These are phyloP conservation scores for Pogonognathellus flavescens DNA, from an alignment of 1,140 invertebrate genomes.

Conservation along the genomic window DNA sequence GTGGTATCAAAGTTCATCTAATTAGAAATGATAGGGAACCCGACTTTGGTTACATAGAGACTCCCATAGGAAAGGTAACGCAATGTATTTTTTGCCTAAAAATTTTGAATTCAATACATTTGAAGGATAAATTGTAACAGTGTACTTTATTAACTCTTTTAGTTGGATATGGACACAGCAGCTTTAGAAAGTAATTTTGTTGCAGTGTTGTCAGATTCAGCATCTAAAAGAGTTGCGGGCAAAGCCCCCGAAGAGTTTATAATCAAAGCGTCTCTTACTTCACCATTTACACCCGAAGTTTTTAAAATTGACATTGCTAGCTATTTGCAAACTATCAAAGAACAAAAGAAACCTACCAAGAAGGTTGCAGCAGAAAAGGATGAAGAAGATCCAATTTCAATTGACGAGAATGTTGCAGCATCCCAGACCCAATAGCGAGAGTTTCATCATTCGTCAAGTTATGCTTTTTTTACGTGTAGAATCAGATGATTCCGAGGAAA, in stretches of 20 bases:
- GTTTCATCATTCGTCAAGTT: neutral
- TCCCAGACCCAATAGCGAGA: neutral
- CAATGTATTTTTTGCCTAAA: neutral
- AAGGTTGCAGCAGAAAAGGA: neutral
- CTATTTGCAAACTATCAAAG: constrained; percentile 68
- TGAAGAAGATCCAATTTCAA: neutral
- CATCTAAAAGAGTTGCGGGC: constrained; percentile 75
- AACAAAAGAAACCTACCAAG: neutral
- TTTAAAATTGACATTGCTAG: constrained; percentile 78
- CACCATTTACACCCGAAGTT: constrained; percentile 75
- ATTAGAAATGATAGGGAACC: constrained; percentile 77
- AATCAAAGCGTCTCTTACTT: constrained; percentile 73
- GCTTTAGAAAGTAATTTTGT: constrained; percentile 81
- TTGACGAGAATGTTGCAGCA: neutral
- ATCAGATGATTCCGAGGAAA: neutral
- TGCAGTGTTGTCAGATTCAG: constrained; percentile 76
- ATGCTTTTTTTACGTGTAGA: neutral
- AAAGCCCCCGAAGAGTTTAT: constrained; percentile 76
- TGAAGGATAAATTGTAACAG: neutral
- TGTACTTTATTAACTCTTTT: constrained; percentile 68
- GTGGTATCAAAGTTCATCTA: constrained; percentile 79
- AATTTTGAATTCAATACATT: neutral
- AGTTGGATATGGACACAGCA: constrained; percentile 80
- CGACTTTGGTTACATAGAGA: constrained; percentile 78
- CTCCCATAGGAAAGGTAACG: constrained; percentile 78